Percentiles rank a stretch among this genome's conserved stretches.
Evolutionary conservation across 2,797 vertebrate species (phyloP).

Genomic region (Ptychobarbus kaznakovi): DNA sequence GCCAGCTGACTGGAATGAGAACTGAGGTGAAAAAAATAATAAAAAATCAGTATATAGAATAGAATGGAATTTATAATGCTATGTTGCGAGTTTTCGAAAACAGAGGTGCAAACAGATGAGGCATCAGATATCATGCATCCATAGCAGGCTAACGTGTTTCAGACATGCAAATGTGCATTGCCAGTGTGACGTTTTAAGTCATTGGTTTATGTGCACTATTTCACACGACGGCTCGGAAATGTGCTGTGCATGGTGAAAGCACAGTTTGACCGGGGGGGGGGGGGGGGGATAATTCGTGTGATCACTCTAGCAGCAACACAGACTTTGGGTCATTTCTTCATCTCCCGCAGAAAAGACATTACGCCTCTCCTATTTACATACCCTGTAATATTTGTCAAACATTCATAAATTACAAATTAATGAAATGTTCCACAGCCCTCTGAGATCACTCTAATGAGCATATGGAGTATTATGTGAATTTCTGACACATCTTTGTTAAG

Average conservation of each 20-base stretch:
- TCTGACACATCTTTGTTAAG: slow-evolving; percentile 87
- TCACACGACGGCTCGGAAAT: slow-evolving; percentile 93
- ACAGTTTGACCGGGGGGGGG: slow-evolving; percentile 94
- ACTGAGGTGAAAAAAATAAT: neutral
- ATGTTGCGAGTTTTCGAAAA: slow-evolving; percentile 4
- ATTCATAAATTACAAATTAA: slow-evolving; percentile 99
- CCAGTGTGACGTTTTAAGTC: slow-evolving; percentile 94
- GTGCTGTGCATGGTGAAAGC: slow-evolving; percentile 87
- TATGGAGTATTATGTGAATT: slow-evolving; percentile 84
- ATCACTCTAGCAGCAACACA: slow-evolving; percentile 94
- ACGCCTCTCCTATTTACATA: slow-evolving; percentile 97
- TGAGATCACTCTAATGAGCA: slow-evolving; percentile 97
- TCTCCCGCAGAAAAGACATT: slow-evolving; percentile 99
- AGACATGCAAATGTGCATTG: slow-evolving; percentile 94
- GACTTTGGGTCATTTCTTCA: slow-evolving; percentile 98
- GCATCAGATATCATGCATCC: slow-evolving; percentile 80
- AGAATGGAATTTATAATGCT: neutral
- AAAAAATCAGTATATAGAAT: neutral
- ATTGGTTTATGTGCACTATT: slow-evolving; percentile 99
- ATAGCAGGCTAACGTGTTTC: slow-evolving; percentile 77
- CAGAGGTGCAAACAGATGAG: slow-evolving; percentile 67
- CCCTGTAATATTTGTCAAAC: slow-evolving; percentile 99
- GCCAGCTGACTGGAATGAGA: slow-evolving; percentile 1
- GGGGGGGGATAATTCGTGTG: slow-evolving; percentile 90
- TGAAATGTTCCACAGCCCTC: slow-evolving; percentile 98